Conservation (phyloP, 2,797 vertebrate species). For the Oryzias sinensis region DNA sequence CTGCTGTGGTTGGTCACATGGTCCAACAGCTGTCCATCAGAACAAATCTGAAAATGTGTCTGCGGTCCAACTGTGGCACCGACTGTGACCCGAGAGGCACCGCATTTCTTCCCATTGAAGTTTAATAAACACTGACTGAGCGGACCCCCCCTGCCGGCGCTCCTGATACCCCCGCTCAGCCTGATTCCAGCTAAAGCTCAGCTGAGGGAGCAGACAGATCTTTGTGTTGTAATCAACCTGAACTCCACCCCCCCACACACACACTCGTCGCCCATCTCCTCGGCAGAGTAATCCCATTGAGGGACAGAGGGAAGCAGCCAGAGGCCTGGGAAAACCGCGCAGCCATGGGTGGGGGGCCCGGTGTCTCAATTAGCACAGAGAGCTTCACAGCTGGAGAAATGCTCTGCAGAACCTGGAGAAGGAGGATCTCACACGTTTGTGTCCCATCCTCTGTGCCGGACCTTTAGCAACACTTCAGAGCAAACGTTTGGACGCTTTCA, state of each 20-base stretch:
- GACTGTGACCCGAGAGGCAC: too few relatives aligned
- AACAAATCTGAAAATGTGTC: too few relatives aligned
- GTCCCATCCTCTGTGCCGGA: slow-evolving; percentile 23
- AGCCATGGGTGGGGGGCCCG: slow-evolving; percentile 40
- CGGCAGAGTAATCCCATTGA: slow-evolving; percentile 83
- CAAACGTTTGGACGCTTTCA: too few relatives aligned
- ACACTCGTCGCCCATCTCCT: background rate
- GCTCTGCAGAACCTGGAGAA: slow-evolving; percentile 20
- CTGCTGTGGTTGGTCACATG: too few relatives aligned
- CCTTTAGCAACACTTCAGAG: too few relatives aligned
- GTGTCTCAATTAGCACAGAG: slow-evolving; percentile 82
- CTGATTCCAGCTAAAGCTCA: slow-evolving; percentile 56
- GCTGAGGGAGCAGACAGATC: slow-evolving; percentile 58
- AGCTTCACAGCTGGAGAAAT: slow-evolving; percentile 64
- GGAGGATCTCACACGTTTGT: slow-evolving; percentile 29
- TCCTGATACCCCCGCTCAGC: slow-evolving; percentile 23
- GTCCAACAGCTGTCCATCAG: too few relatives aligned
- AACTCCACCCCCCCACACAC: slow-evolving; percentile 22
- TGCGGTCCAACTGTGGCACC: too few relatives aligned
- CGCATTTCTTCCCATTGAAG: slow-evolving; percentile 4
- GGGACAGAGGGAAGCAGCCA: slow-evolving; percentile 69
- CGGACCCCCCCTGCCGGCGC: slow-evolving; percentile 18
- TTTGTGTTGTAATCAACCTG: slow-evolving; percentile 84
- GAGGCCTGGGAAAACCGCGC: slow-evolving; percentile 79
- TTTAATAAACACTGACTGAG: slow-evolving; percentile 37